phyloP scores from a whole-genome alignment of 2,113 vertebrate species.

The Oncorhynchus mykiss region DNA sequence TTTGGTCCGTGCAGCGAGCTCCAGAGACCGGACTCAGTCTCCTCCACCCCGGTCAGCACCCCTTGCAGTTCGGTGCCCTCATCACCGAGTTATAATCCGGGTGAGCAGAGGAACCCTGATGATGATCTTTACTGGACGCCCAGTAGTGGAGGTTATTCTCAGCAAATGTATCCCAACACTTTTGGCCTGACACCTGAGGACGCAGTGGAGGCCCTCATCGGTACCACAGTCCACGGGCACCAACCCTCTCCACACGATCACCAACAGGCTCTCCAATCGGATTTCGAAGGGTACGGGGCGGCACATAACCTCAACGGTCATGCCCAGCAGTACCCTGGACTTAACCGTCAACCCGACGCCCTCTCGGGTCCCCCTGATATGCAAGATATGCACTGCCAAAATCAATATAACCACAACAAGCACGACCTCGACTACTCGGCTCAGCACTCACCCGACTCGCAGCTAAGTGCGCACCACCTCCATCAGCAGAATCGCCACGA shows the following conservation, averaged over 20 bases:
- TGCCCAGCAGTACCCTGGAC: slow-evolving; percentile 64
- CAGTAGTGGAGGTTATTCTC: slow-evolving; percentile 88
- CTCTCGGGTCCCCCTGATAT: slow-evolving; percentile 73
- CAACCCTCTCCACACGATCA: slow-evolving; percentile 80
- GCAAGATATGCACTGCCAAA: slow-evolving; percentile 71
- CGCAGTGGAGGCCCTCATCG: slow-evolving; percentile 94
- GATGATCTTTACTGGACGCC: slow-evolving; percentile 92
- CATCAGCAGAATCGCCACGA: slow-evolving; percentile 75
- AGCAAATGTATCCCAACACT: slow-evolving; percentile 91
- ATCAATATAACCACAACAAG: slow-evolving; percentile 77
- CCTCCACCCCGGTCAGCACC: slow-evolving; percentile 95
- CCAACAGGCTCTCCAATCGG: slow-evolving; percentile 82
- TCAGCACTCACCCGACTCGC: slow-evolving; percentile 69
- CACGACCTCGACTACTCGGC: slow-evolving; percentile 76
- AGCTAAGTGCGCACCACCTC: slow-evolving; percentile 75
- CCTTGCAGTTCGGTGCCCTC: slow-evolving; percentile 96
- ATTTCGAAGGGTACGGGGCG: slow-evolving; percentile 69
- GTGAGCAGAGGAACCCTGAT: slow-evolving; percentile 89
- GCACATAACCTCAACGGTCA: slow-evolving; percentile 64
- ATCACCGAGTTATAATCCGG: slow-evolving; percentile 91
- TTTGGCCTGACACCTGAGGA: slow-evolving; percentile 94
- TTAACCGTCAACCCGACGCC: slow-evolving; percentile 70
- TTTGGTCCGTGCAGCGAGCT: slow-evolving; percentile 90
- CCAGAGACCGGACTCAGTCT: slow-evolving; percentile 93
- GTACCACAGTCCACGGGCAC: slow-evolving; percentile 78